Conservation (phyloP, 2,888 invertebrate species). For the Nemotelus nigrinus region DNA sequence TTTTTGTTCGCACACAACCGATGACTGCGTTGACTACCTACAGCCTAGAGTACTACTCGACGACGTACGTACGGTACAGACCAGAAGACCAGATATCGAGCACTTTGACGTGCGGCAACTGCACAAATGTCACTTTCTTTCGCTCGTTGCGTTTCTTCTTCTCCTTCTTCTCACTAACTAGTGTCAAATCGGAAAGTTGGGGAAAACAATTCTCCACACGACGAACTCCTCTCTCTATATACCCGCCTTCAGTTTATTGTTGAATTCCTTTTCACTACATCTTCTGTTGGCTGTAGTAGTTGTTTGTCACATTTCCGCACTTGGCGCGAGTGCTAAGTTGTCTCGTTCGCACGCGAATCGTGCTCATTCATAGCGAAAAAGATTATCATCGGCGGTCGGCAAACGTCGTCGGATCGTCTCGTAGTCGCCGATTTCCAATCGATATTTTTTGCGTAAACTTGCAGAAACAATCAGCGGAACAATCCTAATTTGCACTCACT, state of each 20-base stretch:
- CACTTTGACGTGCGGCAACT: slow-evolving; percentile 33
- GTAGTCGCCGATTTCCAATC: slow-evolving; percentile 35
- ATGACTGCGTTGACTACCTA: not conserved
- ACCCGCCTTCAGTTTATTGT: too few relatives aligned
- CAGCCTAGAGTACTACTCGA: not conserved
- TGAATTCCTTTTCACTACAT: too few relatives aligned
- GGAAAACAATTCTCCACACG: slow-evolving; percentile 2
- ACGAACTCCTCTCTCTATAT: too few relatives aligned
- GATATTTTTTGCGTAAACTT: slow-evolving; percentile 17
- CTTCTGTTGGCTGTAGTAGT: not conserved
- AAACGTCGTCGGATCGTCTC: slow-evolving; percentile 7
- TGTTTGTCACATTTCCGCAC: slow-evolving; percentile 12
- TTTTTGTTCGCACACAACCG: slow-evolving; percentile 16
- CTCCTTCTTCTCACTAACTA: not conserved
- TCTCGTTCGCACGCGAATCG: slow-evolving; percentile 20
- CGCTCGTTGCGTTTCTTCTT: not conserved
- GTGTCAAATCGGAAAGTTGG: slow-evolving; percentile 4
- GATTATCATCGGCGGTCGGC: not conserved
- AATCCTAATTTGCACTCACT: too few relatives aligned
- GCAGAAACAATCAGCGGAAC: not conserved
- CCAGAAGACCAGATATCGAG: not conserved
- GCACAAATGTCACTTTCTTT: slow-evolving; percentile 41
- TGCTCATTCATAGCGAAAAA: not conserved
- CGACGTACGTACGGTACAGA: not conserved
- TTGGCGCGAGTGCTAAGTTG: not conserved